phyloP scores from a whole-genome alignment of 2,888 invertebrate species.

The Phania funesta region DNA sequence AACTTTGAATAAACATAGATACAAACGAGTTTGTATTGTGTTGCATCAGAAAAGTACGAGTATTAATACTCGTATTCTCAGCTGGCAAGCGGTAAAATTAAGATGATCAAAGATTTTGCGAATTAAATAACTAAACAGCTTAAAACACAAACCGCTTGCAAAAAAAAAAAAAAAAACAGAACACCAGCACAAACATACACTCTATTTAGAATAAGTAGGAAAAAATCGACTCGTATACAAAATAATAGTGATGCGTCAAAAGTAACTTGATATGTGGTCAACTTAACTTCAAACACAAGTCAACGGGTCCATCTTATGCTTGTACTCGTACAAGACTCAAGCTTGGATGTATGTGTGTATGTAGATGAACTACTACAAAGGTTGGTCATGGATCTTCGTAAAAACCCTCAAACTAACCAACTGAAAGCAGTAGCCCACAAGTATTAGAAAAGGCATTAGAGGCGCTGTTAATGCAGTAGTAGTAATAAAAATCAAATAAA shows the following conservation, averaged over 20 bases:
- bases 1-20: neutral
- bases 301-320: conserved; percentile 49
- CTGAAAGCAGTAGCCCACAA: conserved; percentile 59
- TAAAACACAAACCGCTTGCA: conserved; percentile 62
- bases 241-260: conserved; percentile 61
- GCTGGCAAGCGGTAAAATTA: conserved; percentile 58
- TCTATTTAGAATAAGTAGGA: conserved; percentile 13
- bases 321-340: conserved; percentile 16
- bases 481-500: conserved; percentile 30
- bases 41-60: conserved; percentile 35
- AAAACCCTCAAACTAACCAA: neutral
- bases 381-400: conserved; percentile 51
- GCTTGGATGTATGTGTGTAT: neutral
- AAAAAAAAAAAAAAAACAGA: neutral
- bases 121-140: conserved; percentile 62
- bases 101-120: conserved; percentile 66
- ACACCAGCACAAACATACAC: conserved; percentile 3
- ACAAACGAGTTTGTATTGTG: neutral
- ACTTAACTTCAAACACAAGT: conserved; percentile 49
- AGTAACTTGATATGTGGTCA: conserved; percentile 66
- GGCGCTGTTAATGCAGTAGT: conserved; percentile 29
- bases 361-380: conserved; percentile 30
- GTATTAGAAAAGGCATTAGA: conserved; percentile 63
- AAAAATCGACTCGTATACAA: conserved; percentile 25
- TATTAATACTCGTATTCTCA: conserved; percentile 44